Evolutionary conservation across 2,797 vertebrate species (phyloP), one percentile per base, ranked within the genome.

Genomic region (Yasuhikotakia modesta): DNA sequence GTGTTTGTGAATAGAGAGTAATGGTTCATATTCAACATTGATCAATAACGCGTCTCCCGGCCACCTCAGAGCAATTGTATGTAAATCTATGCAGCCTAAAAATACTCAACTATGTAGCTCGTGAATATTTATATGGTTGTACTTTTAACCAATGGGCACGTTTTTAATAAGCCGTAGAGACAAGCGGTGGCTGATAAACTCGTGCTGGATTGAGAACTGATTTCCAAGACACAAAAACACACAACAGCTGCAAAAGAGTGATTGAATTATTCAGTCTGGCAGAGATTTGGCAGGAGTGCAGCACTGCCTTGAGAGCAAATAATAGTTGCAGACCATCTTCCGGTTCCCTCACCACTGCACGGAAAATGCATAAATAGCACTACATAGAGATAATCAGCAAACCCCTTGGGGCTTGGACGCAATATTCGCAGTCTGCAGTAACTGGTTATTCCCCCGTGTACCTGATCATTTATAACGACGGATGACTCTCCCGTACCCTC

Each of bases 191-290:
- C 88, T 91, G 88, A 90, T 50, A 89, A 88, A 84, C 87, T 85
- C 82, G 86, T 84, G 87, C 86, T 69, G 86, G 82, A 81, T 89
- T 90, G 86, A 87, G 83, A 87, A 86, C 91, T 84, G 87, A 91
- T 90, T 89, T 87, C 89, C 84, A 90, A 89, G 93, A 91, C 86
- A 87, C 45, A 90, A 89, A 85, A 86, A 90, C 89, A 90, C 86
- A 87, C 84, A 85, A 86, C 87, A 84, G 84, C 82, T 70, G 88
- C 87, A 88, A 89, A 85, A 89, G 85, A 85, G 89, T 89, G 91
- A 91, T 92, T 95, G 91, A 95, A 93, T 95, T 93, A 95, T 95
- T 94, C 91, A 92, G 88, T 89, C 90, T 89, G 91, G 86, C 92
- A 91, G 89, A 88, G 90, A 92, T 89, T 93, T 94, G 90, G 91